Percentiles rank a stretch among this genome's conserved stretches.
Evolutionary conservation across 2,113 vertebrate species (phyloP).

Genomic region (Raja brachyura): DNA sequence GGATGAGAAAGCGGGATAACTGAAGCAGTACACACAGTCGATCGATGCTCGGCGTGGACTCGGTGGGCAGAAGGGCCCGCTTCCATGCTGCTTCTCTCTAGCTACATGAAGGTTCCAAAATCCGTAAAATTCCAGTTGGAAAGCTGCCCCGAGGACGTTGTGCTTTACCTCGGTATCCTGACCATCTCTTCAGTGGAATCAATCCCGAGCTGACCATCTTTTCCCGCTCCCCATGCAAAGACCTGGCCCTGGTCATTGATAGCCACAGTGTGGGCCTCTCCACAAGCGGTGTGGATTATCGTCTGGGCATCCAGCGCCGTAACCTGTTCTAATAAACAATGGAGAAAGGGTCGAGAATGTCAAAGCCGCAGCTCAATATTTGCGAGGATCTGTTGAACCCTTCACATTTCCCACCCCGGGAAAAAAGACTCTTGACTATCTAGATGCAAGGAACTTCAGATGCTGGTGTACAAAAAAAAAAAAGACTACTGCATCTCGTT

Average conservation of each 20-base stretch:
- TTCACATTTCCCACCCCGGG: not conserved
- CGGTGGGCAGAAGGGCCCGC: no score
- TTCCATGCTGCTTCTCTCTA: no score
- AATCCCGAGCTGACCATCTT: slow-evolving; percentile 80
- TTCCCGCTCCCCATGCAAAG: slow-evolving; percentile 85
- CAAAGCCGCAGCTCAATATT: not conserved
- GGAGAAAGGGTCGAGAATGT: slow-evolving; percentile 4
- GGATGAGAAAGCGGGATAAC: no score
- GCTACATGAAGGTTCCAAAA: not conserved
- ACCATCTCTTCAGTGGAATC: slow-evolving; percentile 69
- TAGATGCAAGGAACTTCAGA: no score
- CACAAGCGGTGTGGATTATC: slow-evolving; percentile 77
- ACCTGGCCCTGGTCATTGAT: slow-evolving; percentile 85
- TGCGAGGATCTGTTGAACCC: not conserved
- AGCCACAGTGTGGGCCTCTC: slow-evolving; percentile 76
- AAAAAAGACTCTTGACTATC: no score
- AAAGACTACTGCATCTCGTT: no score
- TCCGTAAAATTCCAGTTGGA: no score
- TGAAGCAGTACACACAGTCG: no score
- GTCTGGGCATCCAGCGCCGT: slow-evolving; percentile 78
- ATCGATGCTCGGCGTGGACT: no score
- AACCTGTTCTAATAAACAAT: slow-evolving; percentile 67
- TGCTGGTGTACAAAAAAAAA: no score
- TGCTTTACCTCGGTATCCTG: slow-evolving; percentile 81
- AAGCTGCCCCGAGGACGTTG: no score